These are phyloP conservation scores for Microtus oregoni DNA, from an alignment of 2,113 vertebrate genomes.

Conservation along the genomic window DNA sequence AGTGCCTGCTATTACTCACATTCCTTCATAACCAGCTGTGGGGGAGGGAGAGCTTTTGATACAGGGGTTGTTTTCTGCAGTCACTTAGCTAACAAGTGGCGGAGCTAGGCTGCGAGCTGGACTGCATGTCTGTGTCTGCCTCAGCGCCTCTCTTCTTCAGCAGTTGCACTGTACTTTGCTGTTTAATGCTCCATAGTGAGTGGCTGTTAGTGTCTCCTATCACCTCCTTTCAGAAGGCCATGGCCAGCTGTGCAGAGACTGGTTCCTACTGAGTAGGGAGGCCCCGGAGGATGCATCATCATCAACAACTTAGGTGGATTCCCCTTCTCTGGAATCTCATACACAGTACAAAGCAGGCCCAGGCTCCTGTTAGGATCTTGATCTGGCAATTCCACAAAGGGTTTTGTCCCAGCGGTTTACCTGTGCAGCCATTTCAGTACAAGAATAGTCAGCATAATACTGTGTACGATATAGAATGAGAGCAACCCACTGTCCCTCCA, in stretches of 20 bases:
- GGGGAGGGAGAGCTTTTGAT: neutral
- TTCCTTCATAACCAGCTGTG: neutral
- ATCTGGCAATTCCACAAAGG: neutral
- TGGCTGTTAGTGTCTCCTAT: neutral
- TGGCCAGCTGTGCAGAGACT: neutral
- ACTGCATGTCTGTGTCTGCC: neutral
- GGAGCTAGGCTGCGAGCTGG: neutral
- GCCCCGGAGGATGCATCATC: neutral
- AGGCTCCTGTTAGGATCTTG: neutral
- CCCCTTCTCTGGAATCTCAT: neutral
- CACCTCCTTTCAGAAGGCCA: neutral
- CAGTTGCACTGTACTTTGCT: neutral
- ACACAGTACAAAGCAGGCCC: neutral
- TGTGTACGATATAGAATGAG: slow-evolving; percentile 5
- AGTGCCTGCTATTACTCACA: neutral
- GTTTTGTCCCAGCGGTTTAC: neutral
- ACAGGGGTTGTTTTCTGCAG: neutral
- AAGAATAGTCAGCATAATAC: neutral
- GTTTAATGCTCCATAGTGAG: neutral
- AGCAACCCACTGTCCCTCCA: neutral
- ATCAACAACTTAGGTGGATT: neutral
- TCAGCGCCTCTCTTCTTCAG: slow-evolving; percentile 39
- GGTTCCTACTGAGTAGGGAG: neutral
- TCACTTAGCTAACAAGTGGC: neutral
- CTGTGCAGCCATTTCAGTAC: neutral